A percentile compares a stretch with the other conserved stretches of the same genome.
These are phyloP conservation scores for Ormyrus nitidulus DNA, from an alignment of 2,888 invertebrate genomes.

Conservation along the genomic window DNA sequence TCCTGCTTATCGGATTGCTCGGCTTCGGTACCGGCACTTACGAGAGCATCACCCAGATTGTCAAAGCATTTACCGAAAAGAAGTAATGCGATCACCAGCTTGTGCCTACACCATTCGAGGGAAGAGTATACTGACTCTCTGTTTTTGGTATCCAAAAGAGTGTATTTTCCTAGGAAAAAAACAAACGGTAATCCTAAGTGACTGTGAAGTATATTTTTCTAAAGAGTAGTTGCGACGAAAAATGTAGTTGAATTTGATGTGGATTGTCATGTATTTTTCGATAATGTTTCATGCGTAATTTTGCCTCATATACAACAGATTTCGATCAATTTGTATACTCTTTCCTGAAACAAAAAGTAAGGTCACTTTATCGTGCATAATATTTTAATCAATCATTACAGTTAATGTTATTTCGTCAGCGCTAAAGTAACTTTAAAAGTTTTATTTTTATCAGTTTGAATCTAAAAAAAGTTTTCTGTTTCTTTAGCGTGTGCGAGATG, in stretches of 20 bases:
- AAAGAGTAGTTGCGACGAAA: too few relatives aligned
- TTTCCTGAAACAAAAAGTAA: not conserved
- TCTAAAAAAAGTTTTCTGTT: not conserved
- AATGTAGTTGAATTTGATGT: too few relatives aligned
- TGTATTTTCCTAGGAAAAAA: too few relatives aligned
- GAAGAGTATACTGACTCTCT: conserved; percentile 1
- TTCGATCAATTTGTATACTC: not conserved
- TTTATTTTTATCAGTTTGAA: not conserved
- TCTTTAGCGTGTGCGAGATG: conserved; percentile 26
- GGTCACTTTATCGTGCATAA: not conserved
- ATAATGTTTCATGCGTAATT: not conserved
- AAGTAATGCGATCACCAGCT: not conserved
- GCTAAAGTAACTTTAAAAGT: conserved; percentile 2
- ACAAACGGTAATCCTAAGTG: too few relatives aligned
- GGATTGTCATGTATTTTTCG: too few relatives aligned
- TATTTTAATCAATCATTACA: conserved; percentile 22
- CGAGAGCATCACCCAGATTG: conserved; percentile 82
- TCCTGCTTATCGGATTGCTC: conserved; percentile 82
- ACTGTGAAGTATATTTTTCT: not conserved
- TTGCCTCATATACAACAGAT: not conserved
- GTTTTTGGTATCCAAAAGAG: too few relatives aligned
- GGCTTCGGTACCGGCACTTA: conserved; percentile 87
- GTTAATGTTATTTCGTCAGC: conserved; percentile 12
- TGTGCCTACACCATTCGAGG: conserved; percentile 8
- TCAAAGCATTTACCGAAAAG: conserved; percentile 75